Percentiles rank a stretch among this genome's conserved stretches.
phyloP scores from a whole-genome alignment of 2,113 vertebrate species.

The Hippolais icterina region DNA sequence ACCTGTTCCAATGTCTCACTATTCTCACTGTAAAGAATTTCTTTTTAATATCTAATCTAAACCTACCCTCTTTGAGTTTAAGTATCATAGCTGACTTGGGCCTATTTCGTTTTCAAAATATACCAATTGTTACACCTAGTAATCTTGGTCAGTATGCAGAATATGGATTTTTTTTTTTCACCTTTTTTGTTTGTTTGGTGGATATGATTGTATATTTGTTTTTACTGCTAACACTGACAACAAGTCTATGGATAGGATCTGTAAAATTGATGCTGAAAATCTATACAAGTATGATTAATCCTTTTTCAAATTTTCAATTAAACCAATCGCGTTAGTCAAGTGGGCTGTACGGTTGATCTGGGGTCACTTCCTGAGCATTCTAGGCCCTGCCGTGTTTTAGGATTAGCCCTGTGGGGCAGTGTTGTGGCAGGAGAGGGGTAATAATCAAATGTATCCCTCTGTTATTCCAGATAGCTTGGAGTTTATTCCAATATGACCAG shows the following conservation, averaged over 20 bases:
- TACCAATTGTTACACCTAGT: neutral
- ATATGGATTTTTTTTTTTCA: rapidly evolving
- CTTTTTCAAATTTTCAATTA: neutral
- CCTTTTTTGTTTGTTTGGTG: neutral
- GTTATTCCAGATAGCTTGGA: neutral
- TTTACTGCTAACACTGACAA: neutral
- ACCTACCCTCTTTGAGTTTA: neutral
- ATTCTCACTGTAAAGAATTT: neutral
- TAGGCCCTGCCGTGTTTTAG: neutral
- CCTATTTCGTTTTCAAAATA: neutral
- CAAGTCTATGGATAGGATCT: neutral
- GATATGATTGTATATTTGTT: neutral
- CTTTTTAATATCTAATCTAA: neutral
- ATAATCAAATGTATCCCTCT: neutral
- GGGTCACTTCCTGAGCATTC: neutral
- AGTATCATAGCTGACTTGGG: neutral
- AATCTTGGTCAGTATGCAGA: neutral
- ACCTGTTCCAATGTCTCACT: neutral
- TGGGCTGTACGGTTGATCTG: neutral
- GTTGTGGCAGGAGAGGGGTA: neutral
- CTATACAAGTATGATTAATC: neutral
- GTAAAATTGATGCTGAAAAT: neutral
- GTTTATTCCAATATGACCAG: neutral
- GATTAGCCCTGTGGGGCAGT: neutral
- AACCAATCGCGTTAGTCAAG: neutral